These are phyloP conservation scores for Drosophila rhopaloa DNA, from an alignment of 1,140 invertebrate genomes.

Conservation along the genomic window DNA sequence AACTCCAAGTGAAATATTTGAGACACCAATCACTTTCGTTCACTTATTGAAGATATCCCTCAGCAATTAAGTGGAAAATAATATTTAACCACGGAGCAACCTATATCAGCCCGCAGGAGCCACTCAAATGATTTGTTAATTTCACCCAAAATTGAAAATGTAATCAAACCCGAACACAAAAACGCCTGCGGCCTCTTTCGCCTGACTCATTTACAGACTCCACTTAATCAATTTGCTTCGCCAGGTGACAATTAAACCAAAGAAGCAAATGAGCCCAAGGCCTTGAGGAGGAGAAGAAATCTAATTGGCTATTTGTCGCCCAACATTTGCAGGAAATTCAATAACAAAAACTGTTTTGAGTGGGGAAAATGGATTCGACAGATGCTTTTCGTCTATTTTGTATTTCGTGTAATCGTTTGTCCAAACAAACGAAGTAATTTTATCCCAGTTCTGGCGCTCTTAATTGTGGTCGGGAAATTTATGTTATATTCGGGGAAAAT, in stretches of 20 bases:
- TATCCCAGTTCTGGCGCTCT: slow-evolving; percentile 9
- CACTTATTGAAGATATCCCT: neutral
- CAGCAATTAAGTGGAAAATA: neutral
- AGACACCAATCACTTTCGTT: neutral
- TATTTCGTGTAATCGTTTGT: slow-evolving; percentile 27
- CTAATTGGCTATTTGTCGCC: slow-evolving; percentile 62
- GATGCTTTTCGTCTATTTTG: slow-evolving; percentile 24
- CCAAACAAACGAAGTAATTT: slow-evolving; percentile 46
- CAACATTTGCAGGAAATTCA: slow-evolving; percentile 50
- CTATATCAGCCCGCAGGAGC: slow-evolving; percentile 4
- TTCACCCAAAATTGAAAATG: slow-evolving; percentile 29
- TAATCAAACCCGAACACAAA: slow-evolving; percentile 21
- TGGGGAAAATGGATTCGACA: slow-evolving; percentile 24
- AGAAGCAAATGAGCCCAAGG: slow-evolving; percentile 6
- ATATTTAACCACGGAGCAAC: slow-evolving; percentile 5
- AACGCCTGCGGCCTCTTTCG: slow-evolving; percentile 2
- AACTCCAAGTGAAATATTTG: too few species aligned
- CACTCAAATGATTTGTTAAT: slow-evolving; percentile 32
- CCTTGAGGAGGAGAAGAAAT: slow-evolving; percentile 22
- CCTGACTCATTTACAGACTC: slow-evolving; percentile 1
- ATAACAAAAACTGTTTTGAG: slow-evolving; percentile 6
- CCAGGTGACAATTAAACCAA: slow-evolving; percentile 39
- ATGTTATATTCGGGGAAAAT: slow-evolving; percentile 25
- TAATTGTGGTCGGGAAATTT: slow-evolving; percentile 34
- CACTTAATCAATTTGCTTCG: slow-evolving; percentile 43